Conservation (phyloP, 2,888 invertebrate species). For the Drymonia ruficornis region DNA sequence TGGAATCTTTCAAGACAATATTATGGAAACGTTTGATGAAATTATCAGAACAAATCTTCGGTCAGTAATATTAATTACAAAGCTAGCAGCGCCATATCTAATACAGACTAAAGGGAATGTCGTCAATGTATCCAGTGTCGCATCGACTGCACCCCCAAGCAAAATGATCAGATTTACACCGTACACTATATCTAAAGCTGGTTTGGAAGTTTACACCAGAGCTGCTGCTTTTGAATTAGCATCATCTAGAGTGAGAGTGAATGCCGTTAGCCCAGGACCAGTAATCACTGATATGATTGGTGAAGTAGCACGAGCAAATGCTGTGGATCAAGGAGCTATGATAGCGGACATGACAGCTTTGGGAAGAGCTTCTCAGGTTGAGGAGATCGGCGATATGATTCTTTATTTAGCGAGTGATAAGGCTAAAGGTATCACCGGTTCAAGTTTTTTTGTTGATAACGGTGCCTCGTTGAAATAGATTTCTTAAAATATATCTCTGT, state of each 20-base stretch:
- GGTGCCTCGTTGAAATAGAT: too few relatives aligned
- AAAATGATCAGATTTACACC: conserved; percentile 1
- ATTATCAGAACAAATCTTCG: conserved; percentile 48
- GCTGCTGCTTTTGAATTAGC: conserved; percentile 87
- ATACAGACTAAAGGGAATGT: conserved; percentile 52
- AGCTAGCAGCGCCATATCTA: conserved; percentile 45
- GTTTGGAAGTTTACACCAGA: conserved; percentile 88
- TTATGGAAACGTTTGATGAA: conserved; percentile 44
- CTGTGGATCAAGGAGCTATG: too few relatives aligned
- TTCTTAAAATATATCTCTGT: too few relatives aligned
- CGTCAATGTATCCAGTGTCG: conserved; percentile 53
- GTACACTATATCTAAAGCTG: conserved; percentile 31
- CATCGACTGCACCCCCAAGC: not conserved
- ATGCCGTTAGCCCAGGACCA: conserved; percentile 68
- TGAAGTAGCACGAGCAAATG: not conserved
- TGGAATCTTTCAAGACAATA: conserved; percentile 33
- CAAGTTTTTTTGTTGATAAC: conserved; percentile 6
- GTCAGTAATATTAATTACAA: conserved; percentile 42
- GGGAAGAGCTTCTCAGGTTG: conserved; percentile 14
- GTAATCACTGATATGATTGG: conserved; percentile 21
- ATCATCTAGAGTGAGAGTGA: conserved; percentile 85
- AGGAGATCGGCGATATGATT: conserved; percentile 27
- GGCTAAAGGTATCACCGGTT: conserved; percentile 44
- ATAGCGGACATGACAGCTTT: too few relatives aligned
- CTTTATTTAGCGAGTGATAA: conserved; percentile 47